Evolutionary conservation across 2,113 vertebrate species (phyloP).

Genomic region (Pluvialis apricaria): DNA sequence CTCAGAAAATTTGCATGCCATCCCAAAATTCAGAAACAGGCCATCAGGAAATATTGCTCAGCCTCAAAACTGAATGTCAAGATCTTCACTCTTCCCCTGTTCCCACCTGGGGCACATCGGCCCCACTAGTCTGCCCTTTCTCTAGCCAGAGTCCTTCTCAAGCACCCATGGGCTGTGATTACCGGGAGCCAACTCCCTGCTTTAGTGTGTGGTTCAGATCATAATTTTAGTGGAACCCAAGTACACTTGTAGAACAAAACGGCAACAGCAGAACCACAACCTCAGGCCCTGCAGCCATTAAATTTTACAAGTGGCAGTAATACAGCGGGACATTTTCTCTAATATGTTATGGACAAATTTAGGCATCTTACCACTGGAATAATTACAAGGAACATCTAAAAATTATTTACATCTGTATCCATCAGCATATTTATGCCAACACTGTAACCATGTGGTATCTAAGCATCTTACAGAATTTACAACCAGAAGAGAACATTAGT

Average conservation of each 20-base stretch:
- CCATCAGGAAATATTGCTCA: neutral
- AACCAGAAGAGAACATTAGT: neutral
- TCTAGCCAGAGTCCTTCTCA: neutral
- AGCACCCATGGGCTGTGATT: fast-evolving
- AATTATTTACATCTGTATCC: slow-evolving; percentile 15
- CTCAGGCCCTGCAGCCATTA: neutral
- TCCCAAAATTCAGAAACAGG: neutral
- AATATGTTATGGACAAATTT: neutral
- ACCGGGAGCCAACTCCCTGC: neutral
- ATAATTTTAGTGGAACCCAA: neutral
- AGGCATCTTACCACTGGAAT: neutral
- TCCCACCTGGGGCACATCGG: neutral
- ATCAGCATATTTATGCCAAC: slow-evolving; percentile 10
- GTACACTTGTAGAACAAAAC: neutral
- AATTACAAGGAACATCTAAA: slow-evolving; percentile 19
- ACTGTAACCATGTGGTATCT: neutral
- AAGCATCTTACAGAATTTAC: slow-evolving; percentile 22
- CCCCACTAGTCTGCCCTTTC: neutral
- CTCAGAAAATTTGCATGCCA: neutral
- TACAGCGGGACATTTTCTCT: neutral
- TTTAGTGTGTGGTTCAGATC: neutral
- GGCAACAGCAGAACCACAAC: neutral
- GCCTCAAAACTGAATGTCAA: neutral
- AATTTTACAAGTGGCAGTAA: slow-evolving; percentile 7
- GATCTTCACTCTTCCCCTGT: neutral